Base-by-base conservation (phyloP, 2,888 invertebrate genomes). In the Zaprionus lineosus region DNA sequence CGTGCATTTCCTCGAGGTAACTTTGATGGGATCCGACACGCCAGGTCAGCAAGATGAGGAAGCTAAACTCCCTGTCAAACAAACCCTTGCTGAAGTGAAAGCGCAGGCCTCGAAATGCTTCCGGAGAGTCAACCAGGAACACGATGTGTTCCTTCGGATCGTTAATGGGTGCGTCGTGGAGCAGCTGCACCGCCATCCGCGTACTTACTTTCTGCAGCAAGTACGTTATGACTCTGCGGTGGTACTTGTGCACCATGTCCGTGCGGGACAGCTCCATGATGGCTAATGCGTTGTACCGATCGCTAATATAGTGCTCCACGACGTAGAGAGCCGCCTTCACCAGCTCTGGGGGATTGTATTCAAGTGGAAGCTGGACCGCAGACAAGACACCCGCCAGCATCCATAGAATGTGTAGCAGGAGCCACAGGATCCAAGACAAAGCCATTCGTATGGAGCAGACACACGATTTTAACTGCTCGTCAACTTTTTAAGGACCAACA, bases 1-100 rank as follows among this genome's bases (percentile, higher is more conserved):
- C 33, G 2, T 14, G 0, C 28, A 87, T 14, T 0, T 3, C 8
- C 24, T 12, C 4, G 7, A 15, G 47, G 19, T 39, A n/a, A n/a
- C n/a, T n/a, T n/a, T n/a, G n/a, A n/a, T n/a, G n/a, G n/a, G n/a
- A n/a, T 28, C 18, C 18, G 36, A n/a, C 1, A 0, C 31, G 51
- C 21, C 53, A 50, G 0, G 82, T 76, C 6, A 87, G 34, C 14
- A 89, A 18, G 8, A 89, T 77, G 1, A 87, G 47, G n/a, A 89
- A 88, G 12, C 75, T 64, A 16, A 77, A 87, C 16, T 86, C 70
- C 2, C 73, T 61, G 16, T 84, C 85, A 15, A 74, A 66, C 4
- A 53, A 39, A 0, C 72, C 57, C 0, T 46, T 26, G 5, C 75
- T 63, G 7, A 86, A 74, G 1, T 64, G 51, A 18, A 73, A 66